Evolutionary conservation across 2,797 vertebrate genomes (phyloP), one percentile per base, ranked within the genome.

Genomic region (Steatocranus sp.): DNA sequence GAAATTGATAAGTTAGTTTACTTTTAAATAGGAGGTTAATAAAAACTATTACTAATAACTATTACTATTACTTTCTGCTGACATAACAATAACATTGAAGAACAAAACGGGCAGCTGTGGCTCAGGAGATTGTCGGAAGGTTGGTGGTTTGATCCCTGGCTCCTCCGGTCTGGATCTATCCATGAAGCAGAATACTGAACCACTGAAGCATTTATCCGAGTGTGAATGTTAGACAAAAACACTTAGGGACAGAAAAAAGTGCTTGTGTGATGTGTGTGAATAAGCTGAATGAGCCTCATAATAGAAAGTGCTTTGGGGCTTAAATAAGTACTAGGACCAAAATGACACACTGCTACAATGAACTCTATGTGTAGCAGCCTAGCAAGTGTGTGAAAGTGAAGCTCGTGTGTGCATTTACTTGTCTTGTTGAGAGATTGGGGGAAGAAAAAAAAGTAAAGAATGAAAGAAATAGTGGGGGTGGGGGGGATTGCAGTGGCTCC

Each of bases 331-430:
- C 56, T 7, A n/a, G 30, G 6, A 61, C 56, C 56, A 12, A 12
- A 61, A 78, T 76, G 73, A 81, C 41, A 75, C 50, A 49, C n/a
- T 20, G 23, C 23, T 8, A 76, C 81, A 38, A 23, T n/a, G 61
- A 46, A 75, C 41, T 78, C 18, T 9, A 12, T 75, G 66, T 58
- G 80, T 34, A 11, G 25, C 20, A 18, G 51, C 17, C 49, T 12
- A 75, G 38, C 73, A 34, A 56, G 34, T 70, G 46, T 66, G 18
- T 41, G 76, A 43, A 27, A 53, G 20, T 7, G 36, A 56, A 41
- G 18, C 70, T 50, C 12, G 8, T 68, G 48, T 79, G 75, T 83
- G 27, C 79, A n/a, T 86, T 83, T 80, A 77, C 86, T 84, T 88
- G 73, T 66, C 49, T 66, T 36, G 76, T 78, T 46, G 34, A 77